Evolutionary conservation across 2,888 invertebrate species (phyloP), one percentile per base, ranked within the genome.

Genomic region (Cheilosia soror): DNA sequence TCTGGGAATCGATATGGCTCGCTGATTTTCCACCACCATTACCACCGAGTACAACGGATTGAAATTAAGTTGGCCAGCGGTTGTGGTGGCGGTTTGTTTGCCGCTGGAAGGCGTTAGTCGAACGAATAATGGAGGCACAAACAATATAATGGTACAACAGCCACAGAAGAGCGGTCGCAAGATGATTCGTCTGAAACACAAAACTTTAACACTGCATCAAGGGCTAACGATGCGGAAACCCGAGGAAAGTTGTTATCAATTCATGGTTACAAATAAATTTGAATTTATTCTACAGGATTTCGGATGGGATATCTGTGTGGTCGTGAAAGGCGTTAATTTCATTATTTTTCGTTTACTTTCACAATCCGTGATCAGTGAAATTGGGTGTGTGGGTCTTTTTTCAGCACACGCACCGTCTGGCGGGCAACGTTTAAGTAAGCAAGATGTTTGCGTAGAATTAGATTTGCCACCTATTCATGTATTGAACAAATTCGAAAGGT

Each of bases 181-280:
- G 72, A 83, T 73, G 72, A 78, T 78, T 83, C 44, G 55, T 63
- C 57, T 88, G 90, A 90, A 90, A 90, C 88, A 89, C 89, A 90
- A 90, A 90, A 90, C 89, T 90, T 90, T 89, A 31, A 88, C 88
- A 89, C 90, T 90, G 90, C 90, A 91, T 89, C 89, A 89, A 89
- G 88, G 90, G 90, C 90, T 91, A 91, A 91, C 91, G 91, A 91
- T 90, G 91, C 89, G 90, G 91, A 91, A 91, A 91, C 90, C 90
- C 90, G 91, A 90, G 88, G 91, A 91, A 91, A 91, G 91, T 91
- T 91, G 90, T 91, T 91, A 91, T 91, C 91, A 90, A 90, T 91
- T 90, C 89, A 89, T 89, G 89, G 89, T 89, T 89, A 90, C 90
- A 91, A 91, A 90, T 90, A 91, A 91, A 91, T 91, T 90, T 91